Evolutionary conservation across 2,888 invertebrate species (phyloP).

Genomic region (Caenorhabditis becei): DNA sequence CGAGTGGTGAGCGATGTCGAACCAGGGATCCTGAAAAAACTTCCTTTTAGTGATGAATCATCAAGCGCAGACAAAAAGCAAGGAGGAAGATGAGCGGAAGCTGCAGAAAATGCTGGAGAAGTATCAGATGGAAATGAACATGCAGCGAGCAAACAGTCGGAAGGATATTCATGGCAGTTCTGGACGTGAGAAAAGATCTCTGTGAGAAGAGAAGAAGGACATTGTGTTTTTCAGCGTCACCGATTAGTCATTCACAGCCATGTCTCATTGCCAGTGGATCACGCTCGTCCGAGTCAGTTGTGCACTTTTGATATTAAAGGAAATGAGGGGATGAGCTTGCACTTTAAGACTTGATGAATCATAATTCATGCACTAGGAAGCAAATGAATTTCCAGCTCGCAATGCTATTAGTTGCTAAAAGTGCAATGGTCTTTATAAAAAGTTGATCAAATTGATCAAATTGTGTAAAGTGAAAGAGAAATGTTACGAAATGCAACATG

Average conservation of each 20-base stretch:
- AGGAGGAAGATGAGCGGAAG: slow-evolving; percentile 71
- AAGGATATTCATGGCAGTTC: slow-evolving; percentile 38
- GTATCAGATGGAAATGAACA: slow-evolving; percentile 72
- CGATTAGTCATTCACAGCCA: slow-evolving; percentile 80
- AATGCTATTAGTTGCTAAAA: no score
- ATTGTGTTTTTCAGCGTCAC: slow-evolving; percentile 56
- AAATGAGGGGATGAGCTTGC: not conserved
- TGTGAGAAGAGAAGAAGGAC: not conserved
- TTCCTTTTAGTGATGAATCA: slow-evolving; percentile 37
- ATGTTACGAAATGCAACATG: no score
- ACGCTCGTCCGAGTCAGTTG: slow-evolving; percentile 66
- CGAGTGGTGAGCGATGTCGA: slow-evolving; percentile 50
- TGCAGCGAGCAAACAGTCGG: slow-evolving; percentile 57
- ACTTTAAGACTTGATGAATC: no score
- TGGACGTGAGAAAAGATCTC: slow-evolving; percentile 16
- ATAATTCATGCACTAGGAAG: no score
- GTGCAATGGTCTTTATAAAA: no score
- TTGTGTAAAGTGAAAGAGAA: no score
- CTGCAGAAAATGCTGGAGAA: slow-evolving; percentile 80
- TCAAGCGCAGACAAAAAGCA: slow-evolving; percentile 43
- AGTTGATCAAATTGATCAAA: no score
- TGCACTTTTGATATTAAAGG: not conserved
- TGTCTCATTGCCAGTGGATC: slow-evolving; percentile 72
- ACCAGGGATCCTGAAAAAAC: slow-evolving; percentile 48
- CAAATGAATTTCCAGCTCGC: no score